Conservation (phyloP, 2,113 vertebrate species). For the Chaenogobius annularis region DNA sequence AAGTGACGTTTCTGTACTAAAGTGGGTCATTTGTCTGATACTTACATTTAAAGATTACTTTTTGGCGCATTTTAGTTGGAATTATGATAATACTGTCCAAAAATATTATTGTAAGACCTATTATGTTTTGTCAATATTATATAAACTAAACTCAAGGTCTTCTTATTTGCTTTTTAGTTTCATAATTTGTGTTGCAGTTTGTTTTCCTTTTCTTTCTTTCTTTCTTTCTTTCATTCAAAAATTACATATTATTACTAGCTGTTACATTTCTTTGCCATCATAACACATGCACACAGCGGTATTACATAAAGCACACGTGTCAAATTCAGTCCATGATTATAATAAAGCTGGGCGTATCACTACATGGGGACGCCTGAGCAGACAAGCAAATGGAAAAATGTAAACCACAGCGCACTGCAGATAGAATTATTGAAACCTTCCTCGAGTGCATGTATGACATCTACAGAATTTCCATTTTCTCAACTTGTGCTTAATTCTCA, state of each 20-base stretch:
- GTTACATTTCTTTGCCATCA: background rate
- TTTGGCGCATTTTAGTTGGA: too few relatives aligned
- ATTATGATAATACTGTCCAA: too few relatives aligned
- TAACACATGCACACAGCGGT: background rate
- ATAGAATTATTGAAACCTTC: background rate
- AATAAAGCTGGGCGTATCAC: slow-evolving; percentile 21
- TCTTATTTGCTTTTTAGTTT: too few relatives aligned
- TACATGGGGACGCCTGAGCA: slow-evolving; percentile 11
- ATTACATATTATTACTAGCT: background rate
- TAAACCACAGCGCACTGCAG: background rate
- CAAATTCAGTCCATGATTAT: background rate
- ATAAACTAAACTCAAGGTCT: too few relatives aligned
- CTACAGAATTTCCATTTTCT: slow-evolving; percentile 43
- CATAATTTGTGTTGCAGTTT: too few relatives aligned
- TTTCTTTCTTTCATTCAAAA: background rate
- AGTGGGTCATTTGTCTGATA: too few relatives aligned
- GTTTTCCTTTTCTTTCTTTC: background rate
- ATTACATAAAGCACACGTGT: slow-evolving; percentile 1
- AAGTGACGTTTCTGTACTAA: too few relatives aligned
- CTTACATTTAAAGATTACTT: too few relatives aligned
- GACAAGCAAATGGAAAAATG: slow-evolving; percentile 32
- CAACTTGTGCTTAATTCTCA: slow-evolving; percentile 48
- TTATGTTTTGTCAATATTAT: too few relatives aligned
- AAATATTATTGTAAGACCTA: too few relatives aligned
- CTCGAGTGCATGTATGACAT: slow-evolving; percentile 8